Conservation (phyloP, 2,888 invertebrate genomes). For the Caenorhabditis angaria region DNA sequence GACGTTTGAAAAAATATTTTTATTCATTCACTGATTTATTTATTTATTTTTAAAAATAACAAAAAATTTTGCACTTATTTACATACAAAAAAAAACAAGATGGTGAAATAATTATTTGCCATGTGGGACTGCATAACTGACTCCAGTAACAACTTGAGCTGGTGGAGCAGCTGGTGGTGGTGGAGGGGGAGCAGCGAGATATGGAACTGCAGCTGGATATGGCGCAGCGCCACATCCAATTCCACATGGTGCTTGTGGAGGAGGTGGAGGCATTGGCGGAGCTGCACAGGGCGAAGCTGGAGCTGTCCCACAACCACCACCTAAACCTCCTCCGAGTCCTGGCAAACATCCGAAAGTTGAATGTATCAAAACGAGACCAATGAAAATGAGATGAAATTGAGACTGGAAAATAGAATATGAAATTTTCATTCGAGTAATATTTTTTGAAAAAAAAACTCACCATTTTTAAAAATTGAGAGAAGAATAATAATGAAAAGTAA, state of each 20-base stretch:
- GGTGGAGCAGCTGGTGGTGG: neutral
- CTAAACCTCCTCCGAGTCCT: constrained; percentile 39
- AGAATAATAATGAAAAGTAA: neutral
- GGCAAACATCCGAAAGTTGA: constrained; percentile 29
- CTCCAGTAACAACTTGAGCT: neutral
- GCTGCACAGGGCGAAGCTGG: constrained; percentile 35
- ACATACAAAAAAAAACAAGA: too few species aligned
- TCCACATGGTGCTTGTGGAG: constrained; percentile 35
- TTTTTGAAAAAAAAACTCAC: neutral
- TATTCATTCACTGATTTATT: neutral
- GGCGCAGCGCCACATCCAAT: constrained; percentile 39
- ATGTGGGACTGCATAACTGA: neutral
- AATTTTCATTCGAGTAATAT: too few species aligned
- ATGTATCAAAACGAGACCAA: neutral
- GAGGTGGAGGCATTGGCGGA: constrained; percentile 24
- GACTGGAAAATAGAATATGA: too few species aligned
- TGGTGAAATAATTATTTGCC: neutral
- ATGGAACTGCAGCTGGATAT: neutral
- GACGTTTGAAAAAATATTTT: too few species aligned
- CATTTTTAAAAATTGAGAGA: neutral
- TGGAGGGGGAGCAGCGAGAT: neutral
- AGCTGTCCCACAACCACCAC: constrained; percentile 38
- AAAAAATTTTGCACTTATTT: too few species aligned
- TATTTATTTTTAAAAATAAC: neutral
- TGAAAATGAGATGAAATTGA: neutral